Evolutionary conservation across 1,140 invertebrate genomes (phyloP), one percentile per base, ranked within the genome.

Genomic region (Drosophila setifemur): DNA sequence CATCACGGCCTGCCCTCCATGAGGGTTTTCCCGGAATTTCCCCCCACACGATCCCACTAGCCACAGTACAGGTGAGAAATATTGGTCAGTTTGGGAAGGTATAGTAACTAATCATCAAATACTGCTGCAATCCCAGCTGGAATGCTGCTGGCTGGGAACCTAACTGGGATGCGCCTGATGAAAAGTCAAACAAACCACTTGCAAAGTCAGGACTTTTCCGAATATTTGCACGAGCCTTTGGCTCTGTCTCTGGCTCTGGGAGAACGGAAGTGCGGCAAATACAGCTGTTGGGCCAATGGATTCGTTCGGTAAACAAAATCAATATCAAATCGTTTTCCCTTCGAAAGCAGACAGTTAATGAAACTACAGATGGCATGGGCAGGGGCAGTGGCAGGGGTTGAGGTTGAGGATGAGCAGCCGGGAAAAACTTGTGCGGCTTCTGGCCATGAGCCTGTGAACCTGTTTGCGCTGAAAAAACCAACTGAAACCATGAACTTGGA

Each of bases 41-140:
- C 57, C 57, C 25, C 12, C 25, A 11, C 25, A 54, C 19, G 25
- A 9, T 23, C 5, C 19, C 39, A 21, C n/a, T n/a, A n/a, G n/a
- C n/a, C n/a, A n/a, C n/a, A n/a, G n/a, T 18, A 78, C 76, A 85
- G 79, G 79, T 85, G 79, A 85, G 66, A 86, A 85, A 86, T 79
- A 66, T 25, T 18, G 31, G 23, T 23, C 42, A 42, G 43, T 31
- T 54, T 23, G 37, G 31, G 11, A 42, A 54, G 18, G 28, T 23
- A 33, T 73, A 23, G 28, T 23, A 33, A 78, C 67, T 57, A 67
- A 67, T 75, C 57, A 49, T 68, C 40, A 45, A 52, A 35, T 19
- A 42, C n/a, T 53, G 11, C 18, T 1, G 16, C 57, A 68, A 63
- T 79, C 61, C 39, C 79, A 85, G 79, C 79, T 81, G 79, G 39